Base-by-base conservation (phyloP, 2,797 vertebrate genomes). In the Chelmon rostratus region DNA sequence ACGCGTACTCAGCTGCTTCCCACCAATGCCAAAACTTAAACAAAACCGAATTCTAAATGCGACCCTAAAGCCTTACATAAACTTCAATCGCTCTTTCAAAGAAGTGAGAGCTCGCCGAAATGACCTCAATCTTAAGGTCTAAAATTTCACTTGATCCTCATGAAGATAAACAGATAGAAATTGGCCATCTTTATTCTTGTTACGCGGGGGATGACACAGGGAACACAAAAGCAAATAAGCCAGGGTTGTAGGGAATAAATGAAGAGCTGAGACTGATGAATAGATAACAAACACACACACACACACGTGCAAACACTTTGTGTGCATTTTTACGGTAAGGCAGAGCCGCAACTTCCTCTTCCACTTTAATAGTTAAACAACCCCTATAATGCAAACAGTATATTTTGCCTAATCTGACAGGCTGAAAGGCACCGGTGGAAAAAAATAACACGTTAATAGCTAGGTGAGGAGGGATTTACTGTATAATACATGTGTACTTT, bases 391-490 rank as follows among this genome's bases (percentile, higher is more conserved):
- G 58, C 82, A 85, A 86, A 90, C 85, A 87, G 2, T 58, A 56
- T 35, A 74, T 77, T 73, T 75, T 58, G 54, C 25, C 52, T 64
- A 62, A 82, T 84, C 52, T 56, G 71, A 86, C 75, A 76, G 37
- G 38, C 47, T 76, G 76, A 90, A 79, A 86, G 76, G 70, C 76
- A 62, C 46, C 2, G 0, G 19, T 1, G 64, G 74, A 61, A 80
- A 79, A 63, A 69, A 50, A 18, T 1, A 25, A 38, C 13, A 64
- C 25, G 62, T 66, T 87, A 89, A 91, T 89, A 66, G 63, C 37
- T 6, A 91, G 72, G 92, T 88, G 89, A 86, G 64, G 89, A 93
- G 37, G 33, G 91, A 93, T 85, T 81, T 79, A 86, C 40, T 59
- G 54, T 56, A 64, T 64, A 21, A 66, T 70, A 70, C 44, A 76